Evolutionary conservation across 2,113 vertebrate genomes (phyloP), one percentile per base, ranked within the genome.

Genomic region (Mola mola): DNA sequence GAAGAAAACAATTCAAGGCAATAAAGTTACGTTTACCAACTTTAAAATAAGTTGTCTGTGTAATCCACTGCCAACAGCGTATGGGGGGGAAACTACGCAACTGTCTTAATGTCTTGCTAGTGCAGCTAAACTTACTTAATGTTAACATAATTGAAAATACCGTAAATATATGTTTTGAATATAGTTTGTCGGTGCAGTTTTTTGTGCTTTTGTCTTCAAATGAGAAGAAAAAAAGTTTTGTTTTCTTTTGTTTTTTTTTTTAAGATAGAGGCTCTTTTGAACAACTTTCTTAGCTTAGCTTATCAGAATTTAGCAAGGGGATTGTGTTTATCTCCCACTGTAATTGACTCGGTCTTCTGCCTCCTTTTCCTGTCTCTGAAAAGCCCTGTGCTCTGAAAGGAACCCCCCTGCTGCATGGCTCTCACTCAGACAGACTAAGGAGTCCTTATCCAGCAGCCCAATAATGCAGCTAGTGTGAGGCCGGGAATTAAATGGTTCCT

Each of bases 381-480:
- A 77, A 71, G 72, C 67, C 38, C 64, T 3, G 38, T 1, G 16
- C 65, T 59, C 62, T 65, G 42, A 72, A 81, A 82, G 83, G 84
- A 83, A 56, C 76, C 64, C 69, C 69, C 61, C 38, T 70, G 74
- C 81, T 86, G n/a, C 78, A 21, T 52, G 70, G 79, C 80, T 58
- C 87, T 76, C 13, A 33, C 62, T 75, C 59, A 46, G 70, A 74
- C 79, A 53, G 55, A 89, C 87, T 87, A 50, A 87, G 82, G 79
- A 72, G 59, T 75, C 85, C 81, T 89, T 90, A 86, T 89, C 83
- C 86, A 65, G 61, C 62, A 29, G 81, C 25, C 77, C 70, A 77
- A 88, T 89, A 90, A 90, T 85, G 87, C 83, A 71, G 82, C 68
- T 86, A 86, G 83, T 89, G 89, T 90, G 86, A 85, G 74, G 61